Base-by-base conservation (phyloP, 2,797 vertebrate species). In the Artibeus lituratus region DNA sequence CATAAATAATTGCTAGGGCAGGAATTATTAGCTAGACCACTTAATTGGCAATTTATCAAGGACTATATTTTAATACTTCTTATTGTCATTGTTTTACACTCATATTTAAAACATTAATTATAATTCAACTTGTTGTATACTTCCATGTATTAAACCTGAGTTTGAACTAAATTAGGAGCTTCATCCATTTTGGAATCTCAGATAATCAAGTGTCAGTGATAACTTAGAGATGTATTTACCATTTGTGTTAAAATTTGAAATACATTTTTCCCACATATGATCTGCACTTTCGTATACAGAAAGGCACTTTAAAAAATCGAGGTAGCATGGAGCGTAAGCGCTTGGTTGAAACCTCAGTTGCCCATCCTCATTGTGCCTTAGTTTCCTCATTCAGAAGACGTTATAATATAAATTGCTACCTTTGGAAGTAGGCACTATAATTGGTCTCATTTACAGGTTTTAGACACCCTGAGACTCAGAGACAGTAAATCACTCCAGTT, bases 211-310 rank as follows among this genome's bases (percentile, higher is more conserved):
- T 42, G n/a, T 92, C 67, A 78, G 26, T 82, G 53, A 81, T 57
- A 87, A 87, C 32, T 55, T 39, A 47, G 62, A 74, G 44, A 70
- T 77, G 72, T 12, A 90, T 62, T 55, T 82, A 80, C 16, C 35
- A 90, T 55, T 39, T 92, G 72, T 77, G 42, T 90, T 82, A 80
- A 90, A 94, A 87, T 78, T 35, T 77, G 47, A 95, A 93, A 92
- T 69, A 32, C 10, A n/a, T 80, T 65, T 77, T 15, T 4, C 22
- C 11, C n/a, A 32, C 53, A 62, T n/a, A 67, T 16, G 24, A 24
- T 77, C 78, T 87, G 21, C 73, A 65, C 15, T 57, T 87, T 65
- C 49, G 9, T 51, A 42, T n/a, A 22, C 7, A 85, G 59, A 93
- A 47, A n/a, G 10, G 57, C 81, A 37, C 44, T 76, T 21, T 32